These are phyloP conservation scores for Bubo blakistoni DNA, from an alignment of 2,113 vertebrate genomes.

Conservation along the genomic window DNA sequence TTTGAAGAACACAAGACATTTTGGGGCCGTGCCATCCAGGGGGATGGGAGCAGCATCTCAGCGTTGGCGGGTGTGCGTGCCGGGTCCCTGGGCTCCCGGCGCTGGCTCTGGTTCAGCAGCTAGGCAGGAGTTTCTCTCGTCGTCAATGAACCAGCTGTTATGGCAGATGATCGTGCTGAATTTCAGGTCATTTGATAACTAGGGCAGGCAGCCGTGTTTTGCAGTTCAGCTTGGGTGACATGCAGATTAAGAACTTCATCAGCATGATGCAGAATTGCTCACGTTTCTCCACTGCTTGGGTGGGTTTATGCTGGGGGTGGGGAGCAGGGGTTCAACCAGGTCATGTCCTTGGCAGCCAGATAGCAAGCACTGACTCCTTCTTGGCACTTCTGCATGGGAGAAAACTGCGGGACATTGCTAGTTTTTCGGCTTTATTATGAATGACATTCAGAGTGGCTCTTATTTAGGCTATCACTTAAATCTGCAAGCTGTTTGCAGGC, in stretches of 20 bases:
- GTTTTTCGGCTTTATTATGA: background rate
- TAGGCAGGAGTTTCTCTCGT: background rate
- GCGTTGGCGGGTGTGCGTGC: background rate
- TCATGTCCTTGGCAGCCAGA: background rate
- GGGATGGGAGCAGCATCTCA: background rate
- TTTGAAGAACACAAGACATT: background rate
- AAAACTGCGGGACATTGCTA: background rate
- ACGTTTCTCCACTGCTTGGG: background rate
- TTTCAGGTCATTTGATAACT: slow-evolving; percentile 68
- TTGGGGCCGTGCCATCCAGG: background rate
- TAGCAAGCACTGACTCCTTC: background rate
- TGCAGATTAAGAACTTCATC: background rate
- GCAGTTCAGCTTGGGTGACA: slow-evolving; percentile 47
- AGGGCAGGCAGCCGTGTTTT: background rate
- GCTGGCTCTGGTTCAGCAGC: slow-evolving; percentile 5
- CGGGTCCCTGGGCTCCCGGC: fast-evolving
- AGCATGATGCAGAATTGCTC: background rate
- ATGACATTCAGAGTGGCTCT: background rate
- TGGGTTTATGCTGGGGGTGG: background rate
- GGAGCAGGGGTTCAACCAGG: background rate
- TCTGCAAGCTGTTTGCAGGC: background rate
- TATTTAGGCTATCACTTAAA: background rate
- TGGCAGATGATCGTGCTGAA: slow-evolving; percentile 22
- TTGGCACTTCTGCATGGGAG: background rate
- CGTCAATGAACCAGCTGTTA: slow-evolving; percentile 31